A percentile compares a stretch with the other conserved stretches of the same genome.
These are phyloP conservation scores for Rhabdomys pumilio DNA, from an alignment of 2,797 vertebrate species.

Conservation along the genomic window DNA sequence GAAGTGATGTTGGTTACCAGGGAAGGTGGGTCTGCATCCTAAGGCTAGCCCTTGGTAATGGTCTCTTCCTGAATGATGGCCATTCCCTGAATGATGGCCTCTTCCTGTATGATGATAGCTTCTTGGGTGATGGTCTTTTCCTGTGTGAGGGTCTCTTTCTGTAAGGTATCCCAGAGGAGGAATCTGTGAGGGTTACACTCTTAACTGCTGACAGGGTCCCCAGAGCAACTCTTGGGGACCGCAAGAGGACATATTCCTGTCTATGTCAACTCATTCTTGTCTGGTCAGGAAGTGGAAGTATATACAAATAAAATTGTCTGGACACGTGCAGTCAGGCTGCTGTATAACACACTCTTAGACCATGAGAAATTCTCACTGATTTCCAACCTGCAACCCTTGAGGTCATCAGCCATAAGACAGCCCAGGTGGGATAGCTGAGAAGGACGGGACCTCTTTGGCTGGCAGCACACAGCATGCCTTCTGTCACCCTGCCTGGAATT, in stretches of 20 bases:
- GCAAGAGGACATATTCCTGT: not conserved
- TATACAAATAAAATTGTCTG: not conserved
- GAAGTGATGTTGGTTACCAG: not conserved
- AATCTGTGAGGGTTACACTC: not conserved
- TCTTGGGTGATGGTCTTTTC: not conserved
- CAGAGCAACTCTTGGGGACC: not conserved
- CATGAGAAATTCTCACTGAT: not conserved
- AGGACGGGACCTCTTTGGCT: rapidly evolving
- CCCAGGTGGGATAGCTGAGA: not conserved
- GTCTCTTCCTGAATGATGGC: not conserved
- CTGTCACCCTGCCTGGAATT: not conserved
- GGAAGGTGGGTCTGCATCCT: not conserved
- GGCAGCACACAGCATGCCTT: not conserved
- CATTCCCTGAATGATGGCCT: not conserved
- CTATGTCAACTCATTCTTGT: not conserved
- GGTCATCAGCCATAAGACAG: no score
- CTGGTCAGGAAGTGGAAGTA: not conserved
- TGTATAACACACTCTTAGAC: rapidly evolving
- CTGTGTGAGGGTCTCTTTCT: not conserved
- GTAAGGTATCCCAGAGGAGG: not conserved
- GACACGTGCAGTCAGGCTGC: not conserved
- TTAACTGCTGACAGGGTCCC: not conserved
- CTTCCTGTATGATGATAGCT: not conserved
- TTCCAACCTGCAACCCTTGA: not conserved
- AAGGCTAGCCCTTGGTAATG: no score